These are phyloP conservation scores for Neoniphon sammara DNA, from an alignment of 2,797 vertebrate genomes.

Conservation along the genomic window DNA sequence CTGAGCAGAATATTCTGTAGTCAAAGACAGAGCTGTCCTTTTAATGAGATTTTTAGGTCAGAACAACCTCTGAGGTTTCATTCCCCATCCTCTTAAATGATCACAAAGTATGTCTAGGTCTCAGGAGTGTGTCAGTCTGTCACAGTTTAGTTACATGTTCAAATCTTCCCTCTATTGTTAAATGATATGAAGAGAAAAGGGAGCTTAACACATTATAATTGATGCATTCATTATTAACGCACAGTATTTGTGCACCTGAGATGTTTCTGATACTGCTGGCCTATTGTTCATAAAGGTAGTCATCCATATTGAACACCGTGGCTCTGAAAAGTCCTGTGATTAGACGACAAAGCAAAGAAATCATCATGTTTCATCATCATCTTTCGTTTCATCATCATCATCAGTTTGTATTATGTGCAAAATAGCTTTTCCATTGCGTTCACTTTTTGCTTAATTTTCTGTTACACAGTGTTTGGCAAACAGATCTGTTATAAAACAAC, in stretches of 20 bases:
- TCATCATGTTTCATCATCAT: too few species aligned
- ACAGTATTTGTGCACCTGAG: too few species aligned
- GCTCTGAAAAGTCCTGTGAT: neutral
- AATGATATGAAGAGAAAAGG: constrained; percentile 19
- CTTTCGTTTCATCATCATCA: too few species aligned
- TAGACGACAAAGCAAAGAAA: too few species aligned
- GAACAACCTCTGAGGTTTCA: constrained; percentile 29
- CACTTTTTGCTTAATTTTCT: neutral
- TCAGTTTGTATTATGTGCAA: neutral
- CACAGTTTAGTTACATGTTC: constrained; percentile 1
- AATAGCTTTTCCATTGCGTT: neutral
- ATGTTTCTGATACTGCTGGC: too few species aligned
- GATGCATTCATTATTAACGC: neutral
- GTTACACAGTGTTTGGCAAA: neutral
- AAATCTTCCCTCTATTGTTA: constrained; percentile 14
- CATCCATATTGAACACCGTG: too few species aligned
- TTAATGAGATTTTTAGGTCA: constrained; percentile 49
- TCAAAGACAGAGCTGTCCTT: constrained; percentile 17
- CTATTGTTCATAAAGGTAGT: too few species aligned
- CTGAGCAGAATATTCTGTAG: constrained; percentile 42
- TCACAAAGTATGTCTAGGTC: constrained; percentile 22
- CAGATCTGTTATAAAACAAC: neutral
- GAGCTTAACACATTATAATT: constrained; percentile 16
- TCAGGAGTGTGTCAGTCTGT: constrained; percentile 12
- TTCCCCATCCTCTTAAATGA: constrained; percentile 26